Base-by-base conservation (phyloP, 1,140 invertebrate genomes). In the Thrips palmi region DNA sequence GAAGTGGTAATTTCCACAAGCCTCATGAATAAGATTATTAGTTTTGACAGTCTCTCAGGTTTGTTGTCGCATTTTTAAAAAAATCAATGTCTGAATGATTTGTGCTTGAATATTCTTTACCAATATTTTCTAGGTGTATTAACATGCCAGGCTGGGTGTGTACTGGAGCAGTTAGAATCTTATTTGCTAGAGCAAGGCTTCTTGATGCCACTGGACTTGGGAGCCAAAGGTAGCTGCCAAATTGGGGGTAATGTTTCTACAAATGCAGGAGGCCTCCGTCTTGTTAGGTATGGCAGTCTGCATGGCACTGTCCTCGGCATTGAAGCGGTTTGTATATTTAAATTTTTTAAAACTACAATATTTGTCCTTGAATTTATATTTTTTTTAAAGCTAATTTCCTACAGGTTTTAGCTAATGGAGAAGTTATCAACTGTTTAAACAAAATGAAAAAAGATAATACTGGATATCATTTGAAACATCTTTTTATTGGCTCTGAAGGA, bases 401-500 rank as follows among this genome's bases (percentile, higher is more conserved):
- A 8, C 39, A 86, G 74, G 89, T 97, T 2, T 68, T 86, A 57
- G 81, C 92, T 2, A 74, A 87, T 62, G 91, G 92, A 0, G 68
- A 80, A 37, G 60, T 97, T 1, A 53, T 97, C 8, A 77, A 97
- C 53, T 77, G 80, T 44, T 62, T 97, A 49, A 79, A 73, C 42
- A 68, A 73, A 2, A 60, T 96, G 42, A 82, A 89, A 52, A 98
- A 98, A 59, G 91, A 98, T 52, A 98, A 97, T 52, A 97, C 93
- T 0, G 92, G 91, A 1, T 94, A 93, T 56, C 86, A 97, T 53
- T 58, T 96, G 40, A 94, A 96, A 52, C 91, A 98, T 55, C 55
- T 97, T 32, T 97, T 98, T 52, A 91, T 98, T 49, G 94, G 94
- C 8, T 87, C 87, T 0, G 94, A 98, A 66, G 94, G 94, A 32